Evolutionary conservation across 2,888 invertebrate genomes (phyloP).

Genomic region (Meteorus colon): DNA sequence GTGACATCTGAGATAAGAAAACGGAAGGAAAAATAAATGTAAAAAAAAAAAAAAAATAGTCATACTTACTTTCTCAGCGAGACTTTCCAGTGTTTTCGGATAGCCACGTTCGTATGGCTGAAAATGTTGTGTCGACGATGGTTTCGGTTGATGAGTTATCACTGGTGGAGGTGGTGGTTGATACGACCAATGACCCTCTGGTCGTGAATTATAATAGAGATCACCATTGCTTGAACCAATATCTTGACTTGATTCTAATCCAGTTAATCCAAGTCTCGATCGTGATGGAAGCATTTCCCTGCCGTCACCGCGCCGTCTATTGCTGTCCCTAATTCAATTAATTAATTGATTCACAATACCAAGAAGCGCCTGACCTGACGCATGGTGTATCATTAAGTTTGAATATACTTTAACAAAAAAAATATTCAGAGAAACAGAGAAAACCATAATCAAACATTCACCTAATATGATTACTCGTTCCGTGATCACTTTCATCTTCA

Average conservation of each 20-base stretch:
- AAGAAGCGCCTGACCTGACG: slow-evolving; percentile 10
- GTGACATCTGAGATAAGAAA: slow-evolving; percentile 2
- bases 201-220: slow-evolving; percentile 87
- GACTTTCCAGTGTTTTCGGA: slow-evolving; percentile 91
- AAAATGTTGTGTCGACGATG: slow-evolving; percentile 84
- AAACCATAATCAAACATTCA: slow-evolving; percentile 48
- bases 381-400: not conserved
- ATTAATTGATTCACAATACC: slow-evolving; percentile 13
- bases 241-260: slow-evolving; percentile 73
- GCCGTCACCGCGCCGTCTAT: slow-evolving; percentile 82
- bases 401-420: not conserved
- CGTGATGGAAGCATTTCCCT: slow-evolving; percentile 86
- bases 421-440: not conserved
- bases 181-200: slow-evolving; percentile 76
- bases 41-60: not conserved
- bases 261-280: slow-evolving; percentile 82
- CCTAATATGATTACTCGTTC: slow-evolving; percentile 71
- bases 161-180: slow-evolving; percentile 89
- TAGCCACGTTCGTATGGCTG: slow-evolving; percentile 91
- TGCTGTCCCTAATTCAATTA: slow-evolving; percentile 73
- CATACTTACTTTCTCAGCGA: slow-evolving; percentile 84
- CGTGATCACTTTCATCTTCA: slow-evolving; percentile 82
- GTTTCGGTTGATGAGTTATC: slow-evolving; percentile 92
- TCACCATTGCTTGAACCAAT: slow-evolving; percentile 78
- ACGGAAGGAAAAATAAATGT: not conserved